Base-by-base conservation (phyloP, 1,140 invertebrate species). In the Lucilia sericata region DNA sequence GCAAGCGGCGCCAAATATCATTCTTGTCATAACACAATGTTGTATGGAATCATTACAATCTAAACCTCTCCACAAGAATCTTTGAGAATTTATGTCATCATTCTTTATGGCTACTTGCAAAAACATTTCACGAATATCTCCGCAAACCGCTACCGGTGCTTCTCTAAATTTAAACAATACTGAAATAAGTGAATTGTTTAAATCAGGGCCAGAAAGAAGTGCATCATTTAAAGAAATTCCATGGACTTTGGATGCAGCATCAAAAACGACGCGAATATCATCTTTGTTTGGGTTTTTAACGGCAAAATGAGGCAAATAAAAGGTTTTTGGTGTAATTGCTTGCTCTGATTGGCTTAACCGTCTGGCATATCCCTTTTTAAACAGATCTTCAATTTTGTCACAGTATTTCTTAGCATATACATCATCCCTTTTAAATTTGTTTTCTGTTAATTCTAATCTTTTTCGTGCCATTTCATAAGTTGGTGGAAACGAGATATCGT, bases 291-390 rank as follows among this genome's bases (percentile, higher is more conserved):
- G 82, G 83, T 87, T 87, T 0, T 42, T 74, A 2, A 88, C 88
- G 0, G 83, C 87, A 74, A 90, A 89, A 74, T 89, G 87, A 17
- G 88, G 88, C 8, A 89, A 36, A 76, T 89, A 89, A 84, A 86
- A 87, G 12, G 74, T 85, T 82, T 75, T 84, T 14, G 25, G 30
- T 4, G 84, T 47, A 49, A 70, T 30, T 7, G 21, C 34, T 55
- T 55, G 51, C 65, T 85, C 82, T 5, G 78, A 51, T 74, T 51
- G 2, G 2, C 19, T 55, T n/a, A 87, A 19, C 49, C 84, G 83
- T 30, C 30, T 47, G 0, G 86, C 86, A 30, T 87, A 88, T 0
- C 86, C 85, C 65, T 85, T 74, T 21, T 60, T 19, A 25, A 87
- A 82, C 8, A 85, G 80, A 14, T 83, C 65, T 2, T 87, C 30